Percentiles rank a stretch among this genome's conserved stretches.
Conservation (phyloP, 1,140 invertebrate genomes). For the Drosophila eugracilis region DNA sequence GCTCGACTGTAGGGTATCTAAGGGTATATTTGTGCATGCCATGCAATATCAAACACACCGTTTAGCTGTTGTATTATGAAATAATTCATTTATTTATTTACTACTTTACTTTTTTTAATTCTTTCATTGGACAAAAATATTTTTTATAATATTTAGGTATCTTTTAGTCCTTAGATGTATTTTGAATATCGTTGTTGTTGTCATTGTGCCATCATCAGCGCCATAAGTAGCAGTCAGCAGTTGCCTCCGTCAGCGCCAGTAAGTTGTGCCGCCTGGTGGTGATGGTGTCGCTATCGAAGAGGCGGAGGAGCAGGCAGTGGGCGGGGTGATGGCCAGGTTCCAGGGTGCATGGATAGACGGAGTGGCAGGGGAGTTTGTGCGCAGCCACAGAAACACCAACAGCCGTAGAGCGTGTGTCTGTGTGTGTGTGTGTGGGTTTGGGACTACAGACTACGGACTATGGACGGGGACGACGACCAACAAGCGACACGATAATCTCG, state of each 20-base stretch:
- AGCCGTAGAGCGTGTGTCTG: slow-evolving; percentile 24
- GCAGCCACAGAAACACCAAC: slow-evolving; percentile 74
- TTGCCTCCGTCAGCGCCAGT: slow-evolving; percentile 62
- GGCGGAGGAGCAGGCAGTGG: too few relatives aligned
- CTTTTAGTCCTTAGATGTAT: not conserved
- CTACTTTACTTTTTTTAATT: too few relatives aligned
- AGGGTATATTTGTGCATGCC: too few relatives aligned
- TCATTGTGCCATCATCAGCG: slow-evolving; percentile 79
- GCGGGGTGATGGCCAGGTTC: not conserved
- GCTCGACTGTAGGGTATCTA: not conserved
- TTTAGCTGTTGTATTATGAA: too few relatives aligned
- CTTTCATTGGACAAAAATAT: too few relatives aligned
- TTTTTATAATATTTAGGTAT: slow-evolving; percentile 9
- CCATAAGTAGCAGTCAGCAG: slow-evolving; percentile 77
- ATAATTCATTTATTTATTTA: too few relatives aligned
- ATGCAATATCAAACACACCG: too few relatives aligned
- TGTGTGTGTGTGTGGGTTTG: slow-evolving; percentile 16
- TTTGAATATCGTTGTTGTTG: slow-evolving; percentile 54
- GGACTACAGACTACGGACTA: slow-evolving; percentile 32
- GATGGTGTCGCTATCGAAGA: slow-evolving; percentile 49
- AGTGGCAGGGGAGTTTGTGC: slow-evolving; percentile 28
- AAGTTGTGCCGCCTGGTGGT: slow-evolving; percentile 70
- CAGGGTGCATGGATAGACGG: slow-evolving; percentile 9
- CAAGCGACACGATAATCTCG: slow-evolving; percentile 83
- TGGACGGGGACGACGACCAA: slow-evolving; percentile 62